Evolutionary conservation across 2,797 vertebrate species (phyloP), one percentile per base, ranked within the genome.

Genomic region (Poecilia picta): DNA sequence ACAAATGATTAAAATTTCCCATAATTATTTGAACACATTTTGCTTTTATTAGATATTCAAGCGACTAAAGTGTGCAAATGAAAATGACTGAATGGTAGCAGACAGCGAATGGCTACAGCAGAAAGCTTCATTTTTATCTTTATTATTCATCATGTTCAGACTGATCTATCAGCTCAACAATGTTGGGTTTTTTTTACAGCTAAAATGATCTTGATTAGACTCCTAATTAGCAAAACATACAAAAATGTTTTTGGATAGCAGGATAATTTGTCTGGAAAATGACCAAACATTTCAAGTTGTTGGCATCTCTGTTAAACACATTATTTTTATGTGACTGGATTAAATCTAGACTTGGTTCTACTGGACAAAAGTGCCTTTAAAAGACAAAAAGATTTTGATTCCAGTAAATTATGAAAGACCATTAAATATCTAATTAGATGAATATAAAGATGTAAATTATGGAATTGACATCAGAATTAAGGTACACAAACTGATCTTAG

Each of bases 241-340:
- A 8, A 25, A 45, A 43, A 71, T 45, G 41, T 13, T 28, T 71
- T 71, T 71, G 43, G 68, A 71, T 71, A 25, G 28, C 12, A n/a
- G 8, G 68, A 28, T 71, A 71, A 71, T 51, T 73, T 73, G 28
- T 73, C 72, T 51, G 46, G 72, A 51, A 73, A 73, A 73, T 73
- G 18, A 51, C 72, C 28, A 33, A 49, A 73, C 45, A 73, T 49
- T 73, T 73, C 28, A 49, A 73, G 43, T 45, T 71, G 41, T 16
- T 71, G 68, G 68, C 43, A 36, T 71, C 41, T 71, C 13, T 15
- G n/a, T 28, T 71, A n/a, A 45, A 7, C 25, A 71, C 25, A 46
- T 71, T 45, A 1, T 28, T 43, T 70, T 45, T 28, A 46, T n/a
- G 68, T 46, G 41, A 28, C 68, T 15, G 8, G 13, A 8, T 71